Evolutionary conservation across 2,888 invertebrate species (phyloP).

Genomic region (Andrena flavipes): DNA sequence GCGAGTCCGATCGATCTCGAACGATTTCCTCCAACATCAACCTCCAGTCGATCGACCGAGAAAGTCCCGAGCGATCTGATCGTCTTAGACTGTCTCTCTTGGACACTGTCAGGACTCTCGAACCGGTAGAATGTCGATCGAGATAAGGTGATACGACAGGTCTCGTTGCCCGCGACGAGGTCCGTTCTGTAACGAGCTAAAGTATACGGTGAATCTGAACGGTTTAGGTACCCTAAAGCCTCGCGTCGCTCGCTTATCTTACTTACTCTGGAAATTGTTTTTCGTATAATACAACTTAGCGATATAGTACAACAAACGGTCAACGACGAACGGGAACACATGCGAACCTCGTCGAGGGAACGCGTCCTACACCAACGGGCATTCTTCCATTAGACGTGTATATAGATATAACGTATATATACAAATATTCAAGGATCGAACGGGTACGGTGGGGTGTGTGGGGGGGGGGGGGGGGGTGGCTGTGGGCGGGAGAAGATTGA

Average conservation of each 20-base stretch:
- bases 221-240: constrained; percentile 42
- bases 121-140: constrained; percentile 17
- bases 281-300: constrained; percentile 54
- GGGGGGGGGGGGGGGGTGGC: background rate
- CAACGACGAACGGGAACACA: constrained; percentile 56
- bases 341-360: constrained; percentile 63
- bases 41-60: constrained; percentile 28
- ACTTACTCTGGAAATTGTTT: constrained; percentile 23
- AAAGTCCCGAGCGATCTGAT: background rate
- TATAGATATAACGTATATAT: constrained; percentile 54
- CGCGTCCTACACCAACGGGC: constrained; percentile 33
- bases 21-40: constrained; percentile 21
- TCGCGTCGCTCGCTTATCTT: constrained; percentile 30
- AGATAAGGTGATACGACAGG: constrained; percentile 41
- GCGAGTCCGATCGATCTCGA: constrained; percentile 31
- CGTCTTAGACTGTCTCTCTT: background rate
- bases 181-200: constrained; percentile 44
- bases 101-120: background rate
- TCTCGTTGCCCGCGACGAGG: constrained; percentile 57
- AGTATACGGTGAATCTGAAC: constrained; percentile 41
- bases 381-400: constrained; percentile 22
- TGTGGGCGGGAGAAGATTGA: constrained; percentile 8
- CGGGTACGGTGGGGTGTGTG: background rate
- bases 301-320: constrained; percentile 56
- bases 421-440: constrained; percentile 65